Conservation (phyloP, 30 jellyfish, hydroid and myxozoan species). For the Hydra vulgaris region DNA sequence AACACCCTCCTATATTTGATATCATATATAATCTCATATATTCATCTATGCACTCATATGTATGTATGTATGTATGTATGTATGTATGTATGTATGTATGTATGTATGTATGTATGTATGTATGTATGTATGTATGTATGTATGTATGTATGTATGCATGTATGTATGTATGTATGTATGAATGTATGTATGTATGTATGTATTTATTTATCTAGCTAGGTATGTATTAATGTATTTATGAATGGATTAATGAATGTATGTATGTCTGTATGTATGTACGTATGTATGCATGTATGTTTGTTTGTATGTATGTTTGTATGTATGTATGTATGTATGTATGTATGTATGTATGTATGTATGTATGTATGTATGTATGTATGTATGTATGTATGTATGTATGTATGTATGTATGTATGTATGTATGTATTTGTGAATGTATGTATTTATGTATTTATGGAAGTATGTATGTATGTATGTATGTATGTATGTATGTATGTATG, state of each 20-base stretch:
- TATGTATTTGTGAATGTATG: too few species aligned
- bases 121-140: neutral
- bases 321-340: neutral
- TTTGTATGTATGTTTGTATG: neutral
- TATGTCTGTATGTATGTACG: neutral
- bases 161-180: too few species aligned
- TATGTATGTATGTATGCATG: too few species aligned
- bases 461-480: too few species aligned
- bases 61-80: constrained; percentile 1
- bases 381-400: too few species aligned
- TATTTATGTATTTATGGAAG: too few species aligned
- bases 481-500: too few species aligned
- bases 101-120: neutral
- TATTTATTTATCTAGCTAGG: neutral
- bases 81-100: constrained; percentile 1
- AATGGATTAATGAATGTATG: too few species aligned
- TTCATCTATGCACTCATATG: neutral
- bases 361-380: too few species aligned
- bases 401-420: too few species aligned
- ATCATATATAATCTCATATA: neutral
- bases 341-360: too few species aligned
- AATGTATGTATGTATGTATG: neutral
- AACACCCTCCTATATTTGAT: too few species aligned
- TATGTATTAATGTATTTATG: neutral
- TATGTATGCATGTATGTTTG: neutral